These are phyloP conservation scores for Theodoxus fluviatilis DNA, from an alignment of 2,888 invertebrate species.

Conservation along the genomic window DNA sequence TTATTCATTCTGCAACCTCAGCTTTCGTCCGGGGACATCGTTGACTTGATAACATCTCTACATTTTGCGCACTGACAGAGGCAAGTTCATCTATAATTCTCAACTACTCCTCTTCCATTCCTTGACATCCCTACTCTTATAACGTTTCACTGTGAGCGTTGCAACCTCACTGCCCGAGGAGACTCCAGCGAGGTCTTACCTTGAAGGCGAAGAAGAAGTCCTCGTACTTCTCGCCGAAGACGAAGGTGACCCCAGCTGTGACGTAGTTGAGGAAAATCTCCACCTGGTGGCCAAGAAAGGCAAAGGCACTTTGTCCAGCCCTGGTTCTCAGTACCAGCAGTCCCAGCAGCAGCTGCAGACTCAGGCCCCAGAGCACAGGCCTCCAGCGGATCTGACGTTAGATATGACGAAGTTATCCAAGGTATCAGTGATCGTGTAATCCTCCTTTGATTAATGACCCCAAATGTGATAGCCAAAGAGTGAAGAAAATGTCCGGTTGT, in stretches of 20 bases:
- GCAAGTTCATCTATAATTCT: too few species aligned
- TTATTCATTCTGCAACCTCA: too few species aligned
- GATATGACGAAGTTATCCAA: background rate
- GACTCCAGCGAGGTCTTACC: too few species aligned
- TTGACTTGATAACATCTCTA: too few species aligned
- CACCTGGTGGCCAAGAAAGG: slow-evolving; percentile 34
- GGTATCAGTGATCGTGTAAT: background rate
- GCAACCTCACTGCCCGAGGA: too few species aligned
- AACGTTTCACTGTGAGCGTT: too few species aligned
- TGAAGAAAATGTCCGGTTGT: too few species aligned
- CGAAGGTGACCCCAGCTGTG: slow-evolving; percentile 32
- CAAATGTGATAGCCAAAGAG: background rate
- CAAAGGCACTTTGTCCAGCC: slow-evolving; percentile 25
- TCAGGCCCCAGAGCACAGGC: slow-evolving; percentile 34
- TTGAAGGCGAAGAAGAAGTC: slow-evolving; percentile 37
- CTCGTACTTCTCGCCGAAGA: slow-evolving; percentile 35
- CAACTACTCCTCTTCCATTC: too few species aligned
- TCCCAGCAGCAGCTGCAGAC: slow-evolving; percentile 30
- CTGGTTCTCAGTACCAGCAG: slow-evolving; percentile 30
- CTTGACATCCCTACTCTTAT: too few species aligned
- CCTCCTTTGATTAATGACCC: background rate
- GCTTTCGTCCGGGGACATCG: too few species aligned
- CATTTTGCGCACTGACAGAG: too few species aligned
- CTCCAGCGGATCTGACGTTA: slow-evolving; percentile 29
- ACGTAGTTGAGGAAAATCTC: slow-evolving; percentile 34